Percentiles rank a stretch among this genome's conserved stretches.
Evolutionary conservation across 2,113 vertebrate species (phyloP).

Genomic region (Dicrurus megarhynchus): DNA sequence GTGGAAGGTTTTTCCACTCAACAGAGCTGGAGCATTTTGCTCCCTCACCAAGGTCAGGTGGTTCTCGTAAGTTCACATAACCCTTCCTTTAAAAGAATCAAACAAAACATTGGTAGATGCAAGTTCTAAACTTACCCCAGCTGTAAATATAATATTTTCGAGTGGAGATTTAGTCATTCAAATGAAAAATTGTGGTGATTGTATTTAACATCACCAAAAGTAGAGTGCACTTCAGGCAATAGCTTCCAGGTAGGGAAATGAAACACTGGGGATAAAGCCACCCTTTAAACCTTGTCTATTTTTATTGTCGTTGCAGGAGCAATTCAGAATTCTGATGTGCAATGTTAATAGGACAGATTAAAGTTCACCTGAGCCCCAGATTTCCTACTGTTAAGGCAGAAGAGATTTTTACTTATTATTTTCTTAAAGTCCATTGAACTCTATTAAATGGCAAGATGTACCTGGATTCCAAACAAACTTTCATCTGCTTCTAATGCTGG

Average conservation of each 20-base stretch:
- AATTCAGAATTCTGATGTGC: neutral
- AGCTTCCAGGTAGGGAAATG: slow-evolving; percentile 2
- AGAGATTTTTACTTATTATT: neutral
- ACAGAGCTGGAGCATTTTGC: neutral
- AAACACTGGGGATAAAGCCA: neutral
- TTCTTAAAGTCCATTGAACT: neutral
- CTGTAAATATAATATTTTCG: neutral
- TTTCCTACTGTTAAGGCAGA: neutral
- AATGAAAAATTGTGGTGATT: slow-evolving; percentile 2
- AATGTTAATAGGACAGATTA: neutral
- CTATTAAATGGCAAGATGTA: neutral
- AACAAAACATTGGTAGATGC: neutral
- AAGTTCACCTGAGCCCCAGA: slow-evolving; percentile 20
- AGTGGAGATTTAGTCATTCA: neutral
- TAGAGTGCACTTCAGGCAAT: neutral
- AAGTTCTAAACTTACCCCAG: neutral
- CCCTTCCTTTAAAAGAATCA: neutral
- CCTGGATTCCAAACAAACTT: neutral
- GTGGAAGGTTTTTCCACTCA: neutral
- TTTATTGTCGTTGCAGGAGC: neutral
- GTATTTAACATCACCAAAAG: neutral
- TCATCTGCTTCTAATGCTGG: neutral
- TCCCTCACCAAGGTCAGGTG: neutral
- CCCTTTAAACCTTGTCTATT: neutral
- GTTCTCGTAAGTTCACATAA: neutral